Conservation (phyloP, 2,888 invertebrate species). For the Deilephila elpenor region DNA sequence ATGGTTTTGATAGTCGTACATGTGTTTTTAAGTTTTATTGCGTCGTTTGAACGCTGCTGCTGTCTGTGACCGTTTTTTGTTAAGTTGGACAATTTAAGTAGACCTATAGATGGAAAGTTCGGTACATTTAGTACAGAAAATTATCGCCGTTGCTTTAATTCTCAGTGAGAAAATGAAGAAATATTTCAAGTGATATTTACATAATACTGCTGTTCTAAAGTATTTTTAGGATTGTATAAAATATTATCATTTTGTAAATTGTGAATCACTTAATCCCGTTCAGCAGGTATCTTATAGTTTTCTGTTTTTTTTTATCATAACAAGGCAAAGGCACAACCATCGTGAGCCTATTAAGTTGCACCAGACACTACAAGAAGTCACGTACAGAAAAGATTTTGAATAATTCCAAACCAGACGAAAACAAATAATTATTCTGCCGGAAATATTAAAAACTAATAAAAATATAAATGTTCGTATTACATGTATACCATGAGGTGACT, state of each 20-base stretch:
- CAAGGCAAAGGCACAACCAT: too few species aligned
- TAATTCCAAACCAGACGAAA: slow-evolving; percentile 6
- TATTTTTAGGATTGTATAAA: too few species aligned
- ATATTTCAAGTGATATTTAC: too few species aligned
- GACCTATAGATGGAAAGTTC: background rate
- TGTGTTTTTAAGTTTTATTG: slow-evolving; percentile 29
- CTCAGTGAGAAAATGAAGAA: background rate
- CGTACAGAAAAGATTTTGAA: background rate
- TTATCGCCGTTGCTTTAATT: background rate
- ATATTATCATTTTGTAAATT: too few species aligned
- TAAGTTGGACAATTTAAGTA: background rate
- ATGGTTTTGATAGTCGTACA: slow-evolving; percentile 30
- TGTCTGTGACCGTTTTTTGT: slow-evolving; percentile 21
- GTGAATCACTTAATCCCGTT: too few species aligned
- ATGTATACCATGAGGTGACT: background rate
- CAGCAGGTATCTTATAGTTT: too few species aligned
- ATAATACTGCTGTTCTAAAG: too few species aligned
- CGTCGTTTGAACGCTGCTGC: background rate
- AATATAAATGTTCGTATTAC: slow-evolving; percentile 20
- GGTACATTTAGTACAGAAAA: background rate
- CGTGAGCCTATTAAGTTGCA: too few species aligned
- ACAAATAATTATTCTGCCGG: background rate
- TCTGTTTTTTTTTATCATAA: too few species aligned
- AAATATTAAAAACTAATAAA: slow-evolving; percentile 23
- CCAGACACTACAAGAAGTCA: background rate